Evolutionary conservation across 2,113 vertebrate genomes (phyloP).

Genomic region (Gobio gobio): DNA sequence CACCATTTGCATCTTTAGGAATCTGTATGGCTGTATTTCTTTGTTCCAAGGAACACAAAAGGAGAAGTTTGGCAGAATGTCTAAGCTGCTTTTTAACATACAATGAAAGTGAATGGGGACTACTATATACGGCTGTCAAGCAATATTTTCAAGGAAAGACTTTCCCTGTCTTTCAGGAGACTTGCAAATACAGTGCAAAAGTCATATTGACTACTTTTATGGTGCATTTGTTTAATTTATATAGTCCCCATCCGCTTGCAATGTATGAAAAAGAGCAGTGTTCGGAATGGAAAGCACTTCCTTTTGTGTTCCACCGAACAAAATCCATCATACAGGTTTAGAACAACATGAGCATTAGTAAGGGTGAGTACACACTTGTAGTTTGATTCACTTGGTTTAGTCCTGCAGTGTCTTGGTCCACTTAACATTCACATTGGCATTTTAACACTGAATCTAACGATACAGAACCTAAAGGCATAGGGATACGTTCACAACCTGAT

Average conservation of each 20-base stretch:
- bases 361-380: no score
- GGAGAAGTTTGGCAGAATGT: not conserved
- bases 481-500: no score
- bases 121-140: not conserved
- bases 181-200: no score
- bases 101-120: not conserved
- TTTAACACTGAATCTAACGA: no score
- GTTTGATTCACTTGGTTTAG: no score
- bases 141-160: not conserved
- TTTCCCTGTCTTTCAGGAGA: not conserved
- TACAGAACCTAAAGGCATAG: no score
- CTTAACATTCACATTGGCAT: no score
- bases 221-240: not conserved
- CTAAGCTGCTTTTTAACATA: not conserved
- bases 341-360: not conserved
- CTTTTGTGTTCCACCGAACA: not conserved
- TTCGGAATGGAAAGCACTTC: not conserved
- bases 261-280: not conserved
- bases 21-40: not conserved
- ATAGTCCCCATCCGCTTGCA: not conserved
- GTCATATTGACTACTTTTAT: not conserved
- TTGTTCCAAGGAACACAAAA: not conserved
- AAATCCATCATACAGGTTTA: not conserved
- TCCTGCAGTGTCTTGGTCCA: no score
- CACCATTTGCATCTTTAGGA: not conserved